Base-by-base conservation (phyloP, 2,888 invertebrate species). In the Drosophila percnosoma region DNA sequence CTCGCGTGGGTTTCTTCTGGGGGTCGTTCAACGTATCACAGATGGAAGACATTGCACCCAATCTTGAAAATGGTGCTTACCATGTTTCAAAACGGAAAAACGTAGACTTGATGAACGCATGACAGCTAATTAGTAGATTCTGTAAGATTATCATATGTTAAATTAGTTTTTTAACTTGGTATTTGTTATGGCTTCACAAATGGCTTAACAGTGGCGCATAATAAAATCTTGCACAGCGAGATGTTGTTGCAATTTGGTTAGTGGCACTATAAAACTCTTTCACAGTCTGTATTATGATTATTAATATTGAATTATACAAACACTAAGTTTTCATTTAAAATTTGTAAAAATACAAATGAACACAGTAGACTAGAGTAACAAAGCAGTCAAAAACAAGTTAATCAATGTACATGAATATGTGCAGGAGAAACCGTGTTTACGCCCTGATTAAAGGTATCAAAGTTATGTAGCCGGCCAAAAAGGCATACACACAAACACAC, bases 21-120 rank as follows among this genome's bases (percentile, higher is more conserved):
- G 59, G 84, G 78, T 84, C 82, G 57, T 83, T 81, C 81, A 83
- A 71, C 84, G 87, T 51, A 61, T 38, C 61, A 4, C 45, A 64
- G 33, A 21, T 55, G 34, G 48, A 63, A 80, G 80, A 68, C 64
- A 48, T 69, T 76, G 76, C 76, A 78, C 79, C 68, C 57, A 33
- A 33, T 18, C 21, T 52, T 58, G 24, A 21, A 60, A 48, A 13
- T 60, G 38, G 24, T 48, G 40, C 51, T 58, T 36, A 18, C 7
- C n/a, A 13, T 24, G 55, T 52, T 49, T 55, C 18, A 34, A 15
- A 27, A 31, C 51, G n/a, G 11, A 63, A 40, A 21, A 15, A 31
- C 4, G 13, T 7, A 27, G 18, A 54, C 24, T 27, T 54, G 6
- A 18, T 21, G 7, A 13, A 5, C 27, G 38, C 0, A 38, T 27